phyloP scores from a whole-genome alignment of 2,797 vertebrate genomes.

The Silurus lanzhouensis region DNA sequence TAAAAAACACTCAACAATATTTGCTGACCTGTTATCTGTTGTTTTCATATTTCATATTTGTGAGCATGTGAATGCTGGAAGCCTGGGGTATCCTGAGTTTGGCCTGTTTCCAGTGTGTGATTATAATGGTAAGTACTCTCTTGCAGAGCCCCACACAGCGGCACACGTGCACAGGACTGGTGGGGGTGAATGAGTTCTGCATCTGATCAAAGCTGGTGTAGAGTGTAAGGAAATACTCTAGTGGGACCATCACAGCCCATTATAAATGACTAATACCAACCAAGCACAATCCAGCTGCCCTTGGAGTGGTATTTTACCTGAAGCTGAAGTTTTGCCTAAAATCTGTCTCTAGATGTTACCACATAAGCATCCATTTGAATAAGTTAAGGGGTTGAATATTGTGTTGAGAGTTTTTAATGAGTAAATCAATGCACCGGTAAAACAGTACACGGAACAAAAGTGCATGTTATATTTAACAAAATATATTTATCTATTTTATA shows the following conservation, averaged over 20 bases:
- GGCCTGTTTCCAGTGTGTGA: slow-evolving; percentile 75
- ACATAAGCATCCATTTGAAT: slow-evolving; percentile 1
- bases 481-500: background rate
- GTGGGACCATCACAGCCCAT: slow-evolving; percentile 77
- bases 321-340: background rate
- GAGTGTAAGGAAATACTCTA: slow-evolving; percentile 73
- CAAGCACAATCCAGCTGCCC: slow-evolving; percentile 63
- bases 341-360: background rate
- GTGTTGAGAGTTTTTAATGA: background rate
- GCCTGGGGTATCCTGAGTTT: slow-evolving; percentile 1
- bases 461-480: no score
- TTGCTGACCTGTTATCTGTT: background rate
- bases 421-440: background rate
- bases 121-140: slow-evolving; percentile 68
- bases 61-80: slow-evolving; percentile 6
- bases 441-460: background rate
- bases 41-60: background rate
- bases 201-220: slow-evolving; percentile 71
- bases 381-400: background rate
- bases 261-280: slow-evolving; percentile 71
- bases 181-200: slow-evolving; percentile 72
- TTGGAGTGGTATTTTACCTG: slow-evolving; percentile 21
- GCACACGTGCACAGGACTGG: slow-evolving; percentile 28
- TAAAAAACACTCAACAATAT: background rate
- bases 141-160: slow-evolving; percentile 58